Base-by-base conservation (phyloP, 2,888 invertebrate species). In the Ptycholaimellus sp. region DNA sequence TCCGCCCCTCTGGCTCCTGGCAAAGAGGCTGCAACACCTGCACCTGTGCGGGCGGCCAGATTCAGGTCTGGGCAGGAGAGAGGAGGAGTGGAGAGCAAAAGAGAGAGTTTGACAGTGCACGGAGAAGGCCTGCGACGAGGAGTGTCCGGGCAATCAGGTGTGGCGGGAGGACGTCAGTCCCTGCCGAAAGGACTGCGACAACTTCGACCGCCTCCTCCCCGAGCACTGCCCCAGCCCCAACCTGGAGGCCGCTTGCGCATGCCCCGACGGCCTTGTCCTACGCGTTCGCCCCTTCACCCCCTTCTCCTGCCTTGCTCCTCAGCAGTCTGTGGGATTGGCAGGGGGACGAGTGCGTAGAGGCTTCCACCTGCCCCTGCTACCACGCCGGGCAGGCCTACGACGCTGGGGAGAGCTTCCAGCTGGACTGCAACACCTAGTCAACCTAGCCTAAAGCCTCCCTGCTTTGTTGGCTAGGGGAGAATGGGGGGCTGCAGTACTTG, bases 391-490 rank as follows among this genome's bases (percentile, higher is more conserved):
- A 68, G 43, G 76, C 76, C 56, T 83, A 76, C 56, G 65, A 67
- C 3, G 78, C 82, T 49, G 74, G 73, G 0, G 70, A 74, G 16
- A 60, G 61, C 35, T 75, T 81, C 56, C 71, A 72, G 46, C 73
- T 74, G 54, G 79, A 78, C 41, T 85, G 83, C 53, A 82, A 82
- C 52, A 69, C 70, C 25, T 85, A n/a, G n/a, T n/a, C n/a, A n/a
- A n/a, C n/a, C n/a, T n/a, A n/a, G n/a, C n/a, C n/a, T n/a, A n/a
- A n/a, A n/a, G n/a, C n/a, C n/a, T n/a, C n/a, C n/a, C n/a, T n/a
- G n/a, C n/a, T n/a, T n/a, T n/a, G n/a, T n/a, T n/a, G n/a, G n/a
- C n/a, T n/a, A n/a, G n/a, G n/a, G n/a, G n/a, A n/a, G n/a, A n/a
- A n/a, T n/a, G n/a, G n/a, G n/a, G n/a, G n/a, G n/a, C n/a, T n/a